Conservation (phyloP, 2,888 invertebrate genomes). For the Carabus problematicus region DNA sequence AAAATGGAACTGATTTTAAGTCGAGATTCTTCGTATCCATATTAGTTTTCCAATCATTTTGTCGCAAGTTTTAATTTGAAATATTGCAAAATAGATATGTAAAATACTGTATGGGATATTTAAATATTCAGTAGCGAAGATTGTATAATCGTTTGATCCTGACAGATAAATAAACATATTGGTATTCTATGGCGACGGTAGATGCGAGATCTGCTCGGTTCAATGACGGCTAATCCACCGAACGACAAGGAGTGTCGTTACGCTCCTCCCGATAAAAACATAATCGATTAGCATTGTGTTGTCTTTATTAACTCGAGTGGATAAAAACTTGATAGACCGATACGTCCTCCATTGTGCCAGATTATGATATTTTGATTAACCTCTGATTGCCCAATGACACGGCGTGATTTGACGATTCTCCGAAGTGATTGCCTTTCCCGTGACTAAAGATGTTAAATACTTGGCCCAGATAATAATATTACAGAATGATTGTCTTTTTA, state of each 20-base stretch:
- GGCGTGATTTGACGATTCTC: neutral
- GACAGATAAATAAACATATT: too few species aligned
- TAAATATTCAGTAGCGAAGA: too few species aligned
- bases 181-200: too few species aligned
- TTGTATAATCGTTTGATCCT: too few species aligned
- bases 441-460: neutral
- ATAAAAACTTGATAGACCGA: slow-evolving; percentile 4
- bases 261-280: neutral
- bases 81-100: too few species aligned
- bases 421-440: neutral
- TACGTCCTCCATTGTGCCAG: neutral
- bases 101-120: too few species aligned
- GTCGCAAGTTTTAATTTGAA: too few species aligned
- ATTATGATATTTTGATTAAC: slow-evolving; percentile 1
- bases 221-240: neutral
- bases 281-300: slow-evolving; percentile 4
- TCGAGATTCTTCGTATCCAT: too few species aligned
- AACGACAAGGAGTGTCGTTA: slow-evolving; percentile 2
- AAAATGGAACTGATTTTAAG: too few species aligned
- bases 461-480: too few species aligned
- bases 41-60: too few species aligned
- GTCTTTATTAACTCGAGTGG: slow-evolving; percentile 4
- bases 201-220: neutral
- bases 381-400: neutral
- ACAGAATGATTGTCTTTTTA: neutral